A percentile compares a stretch with the other conserved stretches of the same genome.
Conservation (phyloP, 30 jellyfish, hydroid and myxozoan genomes). For the Pelagia noctiluca region DNA sequence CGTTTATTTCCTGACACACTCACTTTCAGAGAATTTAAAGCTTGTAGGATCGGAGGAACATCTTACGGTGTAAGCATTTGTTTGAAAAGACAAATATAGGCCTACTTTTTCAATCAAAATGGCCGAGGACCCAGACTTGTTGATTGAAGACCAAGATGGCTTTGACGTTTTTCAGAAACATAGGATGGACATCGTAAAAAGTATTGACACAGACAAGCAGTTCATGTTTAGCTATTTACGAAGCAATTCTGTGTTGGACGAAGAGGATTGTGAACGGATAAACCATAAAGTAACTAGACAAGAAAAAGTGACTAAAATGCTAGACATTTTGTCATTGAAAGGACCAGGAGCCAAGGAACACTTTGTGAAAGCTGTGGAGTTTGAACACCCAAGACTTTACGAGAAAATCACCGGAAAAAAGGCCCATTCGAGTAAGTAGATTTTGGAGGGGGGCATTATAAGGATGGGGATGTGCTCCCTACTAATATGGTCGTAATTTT, state of each 20-base stretch:
- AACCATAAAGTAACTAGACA: slow-evolving; percentile 76
- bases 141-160: slow-evolving; percentile 22
- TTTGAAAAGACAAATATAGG: no score
- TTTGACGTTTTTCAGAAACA: slow-evolving; percentile 40
- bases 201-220: slow-evolving; percentile 83
- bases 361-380: slow-evolving; percentile 91
- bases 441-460: no score
- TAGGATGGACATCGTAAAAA: slow-evolving; percentile 70
- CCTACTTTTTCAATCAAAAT: no score
- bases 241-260: slow-evolving; percentile 88
- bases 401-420: slow-evolving; percentile 87
- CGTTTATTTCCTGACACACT: no score
- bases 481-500: no score
- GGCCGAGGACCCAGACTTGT: neutral
- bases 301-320: slow-evolving; percentile 83
- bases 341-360: slow-evolving; percentile 81
- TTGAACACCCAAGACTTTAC: slow-evolving; percentile 83
- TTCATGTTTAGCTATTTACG: slow-evolving; percentile 79
- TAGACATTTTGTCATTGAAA: slow-evolving; percentile 74
- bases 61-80: no score
- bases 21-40: no score
- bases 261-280: slow-evolving; percentile 92
- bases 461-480: no score
- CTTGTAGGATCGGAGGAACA: slow-evolving; percentile 23
- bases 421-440: slow-evolving; percentile 70